A percentile compares a stretch with the other conserved stretches of the same genome.
These are phyloP conservation scores for Grapholita molesta DNA, from an alignment of 1,140 invertebrate species.

Conservation along the genomic window DNA sequence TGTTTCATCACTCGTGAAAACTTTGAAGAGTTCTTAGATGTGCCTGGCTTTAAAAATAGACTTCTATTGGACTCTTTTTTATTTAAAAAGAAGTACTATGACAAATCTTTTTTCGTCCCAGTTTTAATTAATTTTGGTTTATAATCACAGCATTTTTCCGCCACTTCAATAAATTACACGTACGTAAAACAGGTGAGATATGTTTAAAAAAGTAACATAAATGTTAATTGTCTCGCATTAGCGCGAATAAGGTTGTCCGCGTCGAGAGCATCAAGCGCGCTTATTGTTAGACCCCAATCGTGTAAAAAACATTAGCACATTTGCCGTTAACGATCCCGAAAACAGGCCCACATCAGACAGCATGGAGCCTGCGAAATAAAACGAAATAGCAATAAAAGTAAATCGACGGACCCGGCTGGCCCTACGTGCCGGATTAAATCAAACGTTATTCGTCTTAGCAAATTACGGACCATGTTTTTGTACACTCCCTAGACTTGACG, in stretches of 20 bases:
- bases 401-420: constrained; percentile 57
- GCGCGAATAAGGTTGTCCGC: constrained; percentile 43
- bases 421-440: constrained; percentile 69
- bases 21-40: not conserved
- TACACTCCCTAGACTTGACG: constrained; percentile 43
- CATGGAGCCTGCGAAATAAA: constrained; percentile 60
- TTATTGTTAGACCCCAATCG: constrained; percentile 54
- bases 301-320: constrained; percentile 75
- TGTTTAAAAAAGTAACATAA: constrained; percentile 17
- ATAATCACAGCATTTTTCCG: not conserved
- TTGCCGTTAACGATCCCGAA: constrained; percentile 69
- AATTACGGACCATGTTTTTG: constrained; percentile 65
- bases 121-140: too few relatives aligned
- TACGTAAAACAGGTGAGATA: not conserved
- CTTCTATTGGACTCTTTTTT: not conserved
- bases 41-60: not conserved
- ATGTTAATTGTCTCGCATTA: constrained; percentile 54
- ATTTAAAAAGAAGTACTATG: not conserved
- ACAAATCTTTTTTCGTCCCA: too few relatives aligned
- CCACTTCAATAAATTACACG: not conserved
- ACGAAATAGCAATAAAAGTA: constrained; percentile 74
- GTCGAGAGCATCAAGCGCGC: constrained; percentile 47
- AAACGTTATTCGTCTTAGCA: constrained; percentile 74
- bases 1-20: not conserved
- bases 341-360: constrained; percentile 63